These are phyloP conservation scores for Amphiprion percula DNA, from an alignment of 2,113 vertebrate genomes.

Conservation along the genomic window DNA sequence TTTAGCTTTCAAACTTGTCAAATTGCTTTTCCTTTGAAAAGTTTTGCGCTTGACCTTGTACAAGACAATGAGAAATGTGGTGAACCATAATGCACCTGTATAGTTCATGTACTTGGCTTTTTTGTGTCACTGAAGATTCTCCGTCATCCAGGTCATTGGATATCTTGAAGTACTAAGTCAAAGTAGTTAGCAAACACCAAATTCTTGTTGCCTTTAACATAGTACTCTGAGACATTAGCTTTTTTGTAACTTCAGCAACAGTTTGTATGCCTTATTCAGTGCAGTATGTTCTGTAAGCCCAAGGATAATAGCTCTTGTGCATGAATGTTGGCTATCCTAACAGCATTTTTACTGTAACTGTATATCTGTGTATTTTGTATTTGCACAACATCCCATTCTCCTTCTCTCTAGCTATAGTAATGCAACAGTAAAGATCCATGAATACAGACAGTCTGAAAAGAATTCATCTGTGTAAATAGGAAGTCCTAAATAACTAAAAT, in stretches of 20 bases:
- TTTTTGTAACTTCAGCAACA: slow-evolving; percentile 63
- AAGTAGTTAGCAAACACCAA: slow-evolving; percentile 35
- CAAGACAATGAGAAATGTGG: slow-evolving; percentile 48
- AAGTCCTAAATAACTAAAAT: slow-evolving; percentile 58
- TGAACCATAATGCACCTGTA: slow-evolving; percentile 64
- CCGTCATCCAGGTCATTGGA: slow-evolving; percentile 42
- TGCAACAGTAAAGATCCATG: slow-evolving; percentile 37
- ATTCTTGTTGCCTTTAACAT: slow-evolving; percentile 50
- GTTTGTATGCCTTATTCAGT: slow-evolving; percentile 76
- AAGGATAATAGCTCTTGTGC: slow-evolving; percentile 68
- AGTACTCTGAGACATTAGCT: slow-evolving; percentile 42
- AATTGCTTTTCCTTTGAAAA: slow-evolving; percentile 48
- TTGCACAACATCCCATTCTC: slow-evolving; percentile 58
- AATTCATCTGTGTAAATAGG: slow-evolving; percentile 64
- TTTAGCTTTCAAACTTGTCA: slow-evolving; percentile 47
- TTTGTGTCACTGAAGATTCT: slow-evolving; percentile 49
- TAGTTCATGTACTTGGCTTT: slow-evolving; percentile 54
- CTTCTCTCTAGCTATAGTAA: slow-evolving; percentile 32
- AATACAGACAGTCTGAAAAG: slow-evolving; percentile 50
- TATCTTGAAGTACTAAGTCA: slow-evolving; percentile 46
- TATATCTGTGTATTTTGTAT: slow-evolving; percentile 74
- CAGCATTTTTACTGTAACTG: slow-evolving; percentile 70
- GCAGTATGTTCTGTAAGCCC: slow-evolving; percentile 62
- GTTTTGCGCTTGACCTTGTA: slow-evolving; percentile 63
- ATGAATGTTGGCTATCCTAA: slow-evolving; percentile 77